Base-by-base conservation (phyloP, 2,888 invertebrate species). In the Acleris emargana region DNA sequence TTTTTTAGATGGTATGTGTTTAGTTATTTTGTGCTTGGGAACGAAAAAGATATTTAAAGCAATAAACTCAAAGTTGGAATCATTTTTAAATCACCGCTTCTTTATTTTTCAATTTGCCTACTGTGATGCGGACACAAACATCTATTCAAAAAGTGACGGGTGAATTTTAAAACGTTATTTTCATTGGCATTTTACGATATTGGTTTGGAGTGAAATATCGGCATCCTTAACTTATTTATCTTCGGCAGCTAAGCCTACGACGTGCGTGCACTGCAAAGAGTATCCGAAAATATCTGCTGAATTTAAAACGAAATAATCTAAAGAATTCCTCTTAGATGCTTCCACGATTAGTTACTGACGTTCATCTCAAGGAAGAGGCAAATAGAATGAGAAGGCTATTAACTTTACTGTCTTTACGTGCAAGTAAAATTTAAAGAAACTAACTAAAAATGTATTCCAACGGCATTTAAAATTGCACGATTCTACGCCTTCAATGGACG, bases 201-300 rank as follows among this genome's bases (percentile, higher is more conserved):
- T 87, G 87, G 86, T 81, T 83, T 73, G 73, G 83, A 87, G 85
- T 87, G 84, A 87, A 87, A 86, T 86, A 87, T 86, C 80, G 82
- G 74, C 76, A 72, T 79, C 74, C 77, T 80, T 83, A 82, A 84
- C 88, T 84, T 88, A 87, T 88, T 88, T 88, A 88, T 88, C 84
- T 84, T 76, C 76, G 75, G 77, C 78, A 80, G 79, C 77, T 76
- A 82, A 77, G 79, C 77, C 75, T 75, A 67, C 72, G 77, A 87
- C 88, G 88, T 87, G 88, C 80, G 78, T 76, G 79, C 76, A 84
- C 85, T 88, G 81, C 77, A 77, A 85, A 86, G 71, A 72, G 74
- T 69, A 54, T 68, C 66, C 67, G 66, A 74, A 75, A 77, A 76
- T 81, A 83, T 76, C 74, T 69, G 70, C 71, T 72, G 78, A 80